phyloP scores from a whole-genome alignment of 2,888 invertebrate genomes.

The Phania funesta region DNA sequence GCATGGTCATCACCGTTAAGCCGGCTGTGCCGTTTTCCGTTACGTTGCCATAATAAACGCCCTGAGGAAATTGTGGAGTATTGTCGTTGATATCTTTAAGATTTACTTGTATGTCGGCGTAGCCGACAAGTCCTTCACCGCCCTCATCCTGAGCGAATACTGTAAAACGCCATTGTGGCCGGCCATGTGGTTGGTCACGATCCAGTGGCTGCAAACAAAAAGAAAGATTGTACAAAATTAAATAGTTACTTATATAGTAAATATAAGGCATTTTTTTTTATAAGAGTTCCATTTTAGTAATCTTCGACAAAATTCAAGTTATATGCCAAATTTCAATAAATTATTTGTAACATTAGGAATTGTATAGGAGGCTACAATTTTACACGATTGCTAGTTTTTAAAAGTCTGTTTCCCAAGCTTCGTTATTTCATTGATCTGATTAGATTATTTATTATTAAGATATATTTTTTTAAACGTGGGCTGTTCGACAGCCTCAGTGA shows the following conservation, averaged over 20 bases:
- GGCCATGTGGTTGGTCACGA: conserved; percentile 96
- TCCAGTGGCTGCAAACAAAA: conserved; percentile 88
- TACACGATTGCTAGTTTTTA: no score
- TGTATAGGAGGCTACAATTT: no score
- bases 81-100: conserved; percentile 99
- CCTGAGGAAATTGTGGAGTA: conserved; percentile 96
- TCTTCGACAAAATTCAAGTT: no score
- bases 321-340: no score
- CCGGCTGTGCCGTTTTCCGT: conserved; percentile 98
- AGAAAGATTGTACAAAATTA: neutral
- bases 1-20: conserved; percentile 99
- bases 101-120: conserved; percentile 98
- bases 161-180: conserved; percentile 97
- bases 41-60: conserved; percentile 95
- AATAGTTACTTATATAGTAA: neutral
- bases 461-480: no score
- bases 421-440: no score
- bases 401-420: no score
- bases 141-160: conserved; percentile 97
- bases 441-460: no score
- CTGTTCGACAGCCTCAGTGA: no score
- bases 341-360: no score
- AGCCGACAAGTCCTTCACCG: conserved; percentile 96
- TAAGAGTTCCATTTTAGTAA: no score
- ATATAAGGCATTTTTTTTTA: no score